phyloP scores from a whole-genome alignment of 2,888 invertebrate species.

The Asteroscopus sphinx region DNA sequence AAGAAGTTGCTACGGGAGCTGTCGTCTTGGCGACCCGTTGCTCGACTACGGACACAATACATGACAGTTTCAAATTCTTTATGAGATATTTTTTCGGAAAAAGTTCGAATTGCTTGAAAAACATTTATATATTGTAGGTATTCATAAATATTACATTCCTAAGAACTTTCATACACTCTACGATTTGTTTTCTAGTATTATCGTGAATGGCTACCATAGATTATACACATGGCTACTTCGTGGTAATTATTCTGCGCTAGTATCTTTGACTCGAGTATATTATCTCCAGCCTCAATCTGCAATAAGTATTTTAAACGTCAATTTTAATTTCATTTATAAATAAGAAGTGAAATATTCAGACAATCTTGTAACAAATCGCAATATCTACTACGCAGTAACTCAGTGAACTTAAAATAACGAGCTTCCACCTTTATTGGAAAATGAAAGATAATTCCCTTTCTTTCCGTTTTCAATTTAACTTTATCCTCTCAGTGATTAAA shows the following conservation, averaged over 20 bases:
- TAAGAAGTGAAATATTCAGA: background rate
- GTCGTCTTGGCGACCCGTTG: conserved; percentile 14
- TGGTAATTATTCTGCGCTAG: too few relatives aligned
- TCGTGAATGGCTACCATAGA: too few relatives aligned
- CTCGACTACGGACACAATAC: conserved; percentile 7
- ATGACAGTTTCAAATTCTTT: too few relatives aligned
- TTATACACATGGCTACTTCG: too few relatives aligned
- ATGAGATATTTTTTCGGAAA: too few relatives aligned
- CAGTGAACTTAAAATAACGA: conserved; percentile 42
- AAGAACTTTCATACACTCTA: too few relatives aligned
- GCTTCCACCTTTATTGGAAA: conserved; percentile 36
- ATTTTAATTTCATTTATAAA: background rate
- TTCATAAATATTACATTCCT: too few relatives aligned
- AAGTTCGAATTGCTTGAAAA: too few relatives aligned
- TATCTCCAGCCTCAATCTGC: too few relatives aligned
- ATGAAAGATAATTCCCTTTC: conserved; percentile 33
- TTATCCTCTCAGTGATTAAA: conserved; percentile 34
- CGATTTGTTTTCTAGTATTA: too few relatives aligned
- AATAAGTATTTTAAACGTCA: background rate
- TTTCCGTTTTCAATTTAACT: conserved; percentile 39
- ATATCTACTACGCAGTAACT: conserved; percentile 5
- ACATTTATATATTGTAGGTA: too few relatives aligned
- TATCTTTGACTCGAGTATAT: too few relatives aligned
- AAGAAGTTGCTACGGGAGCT: conserved; percentile 18
- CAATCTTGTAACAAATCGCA: conserved; percentile 12